phyloP scores from a whole-genome alignment of 1,140 invertebrate species.

The Listronotus bonariensis region DNA sequence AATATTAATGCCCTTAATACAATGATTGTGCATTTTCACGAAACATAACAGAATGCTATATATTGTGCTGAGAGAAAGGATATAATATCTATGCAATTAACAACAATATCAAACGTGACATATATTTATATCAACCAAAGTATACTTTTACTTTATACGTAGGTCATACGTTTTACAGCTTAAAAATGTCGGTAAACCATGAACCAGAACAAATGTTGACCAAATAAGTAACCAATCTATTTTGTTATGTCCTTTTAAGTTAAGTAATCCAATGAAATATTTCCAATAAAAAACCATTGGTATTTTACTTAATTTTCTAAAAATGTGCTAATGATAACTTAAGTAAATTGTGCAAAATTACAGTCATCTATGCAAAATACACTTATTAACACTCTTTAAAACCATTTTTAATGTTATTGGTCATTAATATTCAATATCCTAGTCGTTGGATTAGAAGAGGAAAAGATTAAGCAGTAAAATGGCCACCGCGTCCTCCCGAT shows the following conservation, averaged over 20 bases:
- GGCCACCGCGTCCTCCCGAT: too few species aligned
- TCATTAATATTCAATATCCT: too few species aligned
- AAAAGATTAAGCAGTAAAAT: too few species aligned
- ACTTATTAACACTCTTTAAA: too few species aligned
- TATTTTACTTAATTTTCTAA: too few species aligned
- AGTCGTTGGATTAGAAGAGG: too few species aligned
- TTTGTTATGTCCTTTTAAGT: background rate
- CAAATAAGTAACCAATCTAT: background rate
- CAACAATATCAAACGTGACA: conserved; percentile 18
- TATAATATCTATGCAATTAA: conserved; percentile 7
- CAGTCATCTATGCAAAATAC: too few species aligned
- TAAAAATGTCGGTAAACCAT: background rate
- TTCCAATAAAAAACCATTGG: too few species aligned
- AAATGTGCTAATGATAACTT: too few species aligned
- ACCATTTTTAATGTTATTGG: too few species aligned
- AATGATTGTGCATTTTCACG: background rate
- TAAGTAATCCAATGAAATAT: too few species aligned
- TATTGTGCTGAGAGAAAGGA: background rate
- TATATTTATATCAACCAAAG: conserved; percentile 12
- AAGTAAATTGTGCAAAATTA: too few species aligned
- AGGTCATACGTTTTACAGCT: background rate
- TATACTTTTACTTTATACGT: conserved; percentile 16
- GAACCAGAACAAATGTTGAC: background rate
- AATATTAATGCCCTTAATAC: background rate
- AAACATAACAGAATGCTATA: conserved; percentile 1